Base-by-base conservation (phyloP, 2,113 vertebrate genomes). In the Noctilio leporinus region DNA sequence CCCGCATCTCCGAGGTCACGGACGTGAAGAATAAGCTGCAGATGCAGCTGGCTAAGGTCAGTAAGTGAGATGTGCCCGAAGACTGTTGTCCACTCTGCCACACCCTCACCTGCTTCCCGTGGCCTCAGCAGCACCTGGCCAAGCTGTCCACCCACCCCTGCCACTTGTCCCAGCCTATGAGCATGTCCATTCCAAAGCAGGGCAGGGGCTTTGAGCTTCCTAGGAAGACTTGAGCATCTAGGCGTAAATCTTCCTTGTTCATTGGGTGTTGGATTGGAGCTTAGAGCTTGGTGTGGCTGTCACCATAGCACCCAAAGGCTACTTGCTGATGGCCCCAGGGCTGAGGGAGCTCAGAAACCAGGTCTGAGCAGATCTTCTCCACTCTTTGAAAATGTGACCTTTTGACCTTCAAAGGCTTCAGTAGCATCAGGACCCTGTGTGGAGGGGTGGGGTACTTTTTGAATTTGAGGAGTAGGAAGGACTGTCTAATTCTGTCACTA, bases 21-120 rank as follows among this genome's bases (percentile, higher is more conserved):
- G 96, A 97, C 10, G 93, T 94, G 28, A 98, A 97, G 96, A 98
- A 98, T 72, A 98, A 98, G 73, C 91, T 98, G 40, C 98, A 98
- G 95, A 95, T 80, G 0, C 96, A 98, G 45, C 87, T 98, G 96
- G 98, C 97, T 4, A 98, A 98, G 98, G 98, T 98, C 89, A 93
- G 97, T 98, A 80, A 93, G 97, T 9, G 1, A 6, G 83, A 7
- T 5, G 26, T 4, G 1, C 7, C 5, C 4, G 20, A 7, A 28
- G 38, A 38, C 19, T 0, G 0, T 1, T 0, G 28, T 55, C 59
- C 19, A 9, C 7, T 1, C 14, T 4, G 22, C 53, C 16, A 4
- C 10, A 16, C 19, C 80, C 4, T 8, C 2, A 0, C n/a, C 40
- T 20, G 11, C 43, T 1, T 10, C 53, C 22, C 0, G 0, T 0